Conservation (phyloP, 2,888 invertebrate genomes). For the Cephus pygmeus region DNA sequence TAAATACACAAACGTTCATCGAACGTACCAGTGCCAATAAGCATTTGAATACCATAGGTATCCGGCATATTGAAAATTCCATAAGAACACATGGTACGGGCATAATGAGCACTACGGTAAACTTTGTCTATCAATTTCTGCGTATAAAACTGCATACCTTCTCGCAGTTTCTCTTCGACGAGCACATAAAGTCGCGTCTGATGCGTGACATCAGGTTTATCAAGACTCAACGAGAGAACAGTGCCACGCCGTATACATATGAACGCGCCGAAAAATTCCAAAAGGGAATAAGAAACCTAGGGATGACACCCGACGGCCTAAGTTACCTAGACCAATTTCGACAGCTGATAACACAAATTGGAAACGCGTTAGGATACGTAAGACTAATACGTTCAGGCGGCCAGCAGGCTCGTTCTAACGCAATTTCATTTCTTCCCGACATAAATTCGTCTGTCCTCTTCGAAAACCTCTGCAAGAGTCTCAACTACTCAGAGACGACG, state of each 20-base stretch:
- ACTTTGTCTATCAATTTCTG: constrained; percentile 93
- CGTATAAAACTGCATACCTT: constrained; percentile 93
- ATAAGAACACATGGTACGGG: constrained; percentile 97
- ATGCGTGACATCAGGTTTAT: constrained; percentile 89
- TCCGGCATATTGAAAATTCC: constrained; percentile 95
- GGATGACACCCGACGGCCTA: constrained; percentile 81
- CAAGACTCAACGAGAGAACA: constrained; percentile 73
- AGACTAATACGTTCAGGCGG: constrained; percentile 94
- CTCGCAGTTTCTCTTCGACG: constrained; percentile 97
- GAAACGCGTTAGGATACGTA: constrained; percentile 95
- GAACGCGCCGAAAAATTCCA: constrained; percentile 95
- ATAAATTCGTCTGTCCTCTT: constrained; percentile 74
- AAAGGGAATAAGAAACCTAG: constrained; percentile 88
- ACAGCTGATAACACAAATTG: constrained; percentile 92
- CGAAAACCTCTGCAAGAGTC: constrained; percentile 73
- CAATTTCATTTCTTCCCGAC: constrained; percentile 89
- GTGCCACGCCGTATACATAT: constrained; percentile 81
- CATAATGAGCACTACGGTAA: constrained; percentile 94
- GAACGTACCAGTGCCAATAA: constrained; percentile 92
- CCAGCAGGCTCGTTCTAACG: constrained; percentile 90
- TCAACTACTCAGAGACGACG: constrained; percentile 72
- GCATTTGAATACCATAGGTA: constrained; percentile 94
- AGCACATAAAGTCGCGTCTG: constrained; percentile 95
- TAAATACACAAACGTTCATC: constrained; percentile 96
- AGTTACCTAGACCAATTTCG: constrained; percentile 95